These are phyloP conservation scores for Peromyscus maniculatus DNA, from an alignment of 2,113 vertebrate species.

Conservation along the genomic window DNA sequence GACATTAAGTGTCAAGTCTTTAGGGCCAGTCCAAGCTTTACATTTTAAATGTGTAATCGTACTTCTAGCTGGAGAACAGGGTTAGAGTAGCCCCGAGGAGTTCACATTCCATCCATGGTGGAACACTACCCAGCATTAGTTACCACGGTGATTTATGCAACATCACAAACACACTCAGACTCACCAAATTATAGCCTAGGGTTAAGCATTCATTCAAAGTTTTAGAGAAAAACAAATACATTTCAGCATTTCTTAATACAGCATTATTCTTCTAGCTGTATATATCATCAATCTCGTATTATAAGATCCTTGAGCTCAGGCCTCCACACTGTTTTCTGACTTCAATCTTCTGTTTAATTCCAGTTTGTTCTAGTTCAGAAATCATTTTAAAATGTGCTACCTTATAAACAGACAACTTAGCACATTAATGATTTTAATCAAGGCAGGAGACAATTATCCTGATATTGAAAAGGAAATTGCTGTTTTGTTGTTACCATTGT, in stretches of 20 bases:
- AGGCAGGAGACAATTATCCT: background rate
- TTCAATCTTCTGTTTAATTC: background rate
- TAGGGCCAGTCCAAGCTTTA: background rate
- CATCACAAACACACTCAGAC: background rate
- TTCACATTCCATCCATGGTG: background rate
- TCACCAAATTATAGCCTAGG: background rate
- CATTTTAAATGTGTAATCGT: background rate
- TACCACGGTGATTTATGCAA: conserved; percentile 33
- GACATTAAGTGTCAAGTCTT: background rate
- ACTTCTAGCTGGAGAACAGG: background rate
- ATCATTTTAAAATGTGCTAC: background rate
- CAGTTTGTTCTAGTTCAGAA: background rate
- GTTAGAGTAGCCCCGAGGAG: background rate
- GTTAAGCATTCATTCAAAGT: background rate
- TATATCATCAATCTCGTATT: background rate
- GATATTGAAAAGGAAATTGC: background rate
- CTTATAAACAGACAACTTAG: background rate
- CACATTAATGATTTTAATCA: background rate
- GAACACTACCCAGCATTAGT: background rate
- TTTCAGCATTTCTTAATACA: background rate
- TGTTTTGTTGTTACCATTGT: background rate
- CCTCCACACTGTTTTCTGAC: background rate
- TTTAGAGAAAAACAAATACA: background rate
- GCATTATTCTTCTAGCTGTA: background rate
- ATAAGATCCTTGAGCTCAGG: background rate